phyloP scores from a whole-genome alignment of 2,797 vertebrate species.

The Manis crassicaudata region DNA sequence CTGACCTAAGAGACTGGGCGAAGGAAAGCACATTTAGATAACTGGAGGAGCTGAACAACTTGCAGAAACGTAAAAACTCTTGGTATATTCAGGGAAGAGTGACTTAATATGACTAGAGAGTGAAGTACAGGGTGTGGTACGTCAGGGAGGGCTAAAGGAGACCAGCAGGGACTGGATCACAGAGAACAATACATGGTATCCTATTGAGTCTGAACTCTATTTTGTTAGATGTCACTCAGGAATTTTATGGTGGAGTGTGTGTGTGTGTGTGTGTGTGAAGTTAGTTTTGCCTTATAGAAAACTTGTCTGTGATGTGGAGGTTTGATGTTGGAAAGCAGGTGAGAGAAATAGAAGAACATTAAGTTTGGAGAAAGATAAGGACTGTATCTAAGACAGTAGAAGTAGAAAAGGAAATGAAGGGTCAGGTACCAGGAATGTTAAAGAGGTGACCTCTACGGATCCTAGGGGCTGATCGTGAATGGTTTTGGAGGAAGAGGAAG shows the following conservation, averaged over 20 bases:
- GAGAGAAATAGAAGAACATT: background rate
- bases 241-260: background rate
- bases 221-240: background rate
- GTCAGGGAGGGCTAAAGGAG: background rate
- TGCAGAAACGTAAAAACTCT: background rate
- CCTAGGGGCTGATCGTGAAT: background rate
- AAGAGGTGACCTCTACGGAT: background rate
- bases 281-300: background rate
- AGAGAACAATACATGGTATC: background rate
- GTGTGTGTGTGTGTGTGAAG: background rate
- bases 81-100: background rate
- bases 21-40: background rate
- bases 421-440: background rate
- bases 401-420: background rate
- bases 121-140: background rate
- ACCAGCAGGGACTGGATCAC: background rate
- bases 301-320: background rate
- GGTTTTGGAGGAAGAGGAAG: background rate
- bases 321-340: background rate
- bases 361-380: background rate
- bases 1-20: background rate
- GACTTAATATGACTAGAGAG: background rate
- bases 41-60: background rate
- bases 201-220: background rate
- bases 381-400: background rate